phyloP scores from a whole-genome alignment of 1,140 invertebrate species.

The Scaptomyza pallida region DNA sequence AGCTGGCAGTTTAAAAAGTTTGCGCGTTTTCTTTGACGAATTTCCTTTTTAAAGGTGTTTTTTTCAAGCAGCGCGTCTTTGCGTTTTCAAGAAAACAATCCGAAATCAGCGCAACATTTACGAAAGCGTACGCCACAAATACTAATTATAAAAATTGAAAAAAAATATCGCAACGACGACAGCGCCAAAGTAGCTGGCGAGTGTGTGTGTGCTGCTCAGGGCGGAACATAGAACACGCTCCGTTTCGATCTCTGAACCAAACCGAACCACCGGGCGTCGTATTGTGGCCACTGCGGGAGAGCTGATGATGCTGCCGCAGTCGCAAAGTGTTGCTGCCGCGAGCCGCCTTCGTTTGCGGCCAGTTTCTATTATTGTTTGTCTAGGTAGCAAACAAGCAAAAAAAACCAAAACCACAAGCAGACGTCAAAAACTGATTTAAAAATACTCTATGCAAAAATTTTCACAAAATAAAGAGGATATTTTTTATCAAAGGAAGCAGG shows the following conservation, averaged over 20 bases:
- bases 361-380: slow-evolving; percentile 75
- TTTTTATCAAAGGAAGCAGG: not conserved
- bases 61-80: slow-evolving; percentile 20
- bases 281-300: slow-evolving; percentile 59
- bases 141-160: slow-evolving; percentile 81
- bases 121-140: slow-evolving; percentile 82
- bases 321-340: not conserved
- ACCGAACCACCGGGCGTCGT: too few species aligned
- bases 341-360: slow-evolving; percentile 51
- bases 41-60: not conserved
- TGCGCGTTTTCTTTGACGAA: slow-evolving; percentile 2
- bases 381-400: slow-evolving; percentile 48
- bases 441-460: slow-evolving; percentile 25
- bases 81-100: slow-evolving; percentile 57
- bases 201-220: slow-evolving; percentile 46
- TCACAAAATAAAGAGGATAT: not conserved
- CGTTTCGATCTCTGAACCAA: slow-evolving; percentile 46
- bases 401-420: slow-evolving; percentile 45
- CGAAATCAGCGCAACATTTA: slow-evolving; percentile 80
- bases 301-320: slow-evolving; percentile 25
- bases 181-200: slow-evolving; percentile 57
- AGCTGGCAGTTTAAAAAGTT: slow-evolving; percentile 11
- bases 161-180: slow-evolving; percentile 72
- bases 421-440: not conserved
- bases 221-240: slow-evolving; percentile 47